A percentile compares a stretch with the other conserved stretches of the same genome.
Evolutionary conservation across 1,140 invertebrate genomes (phyloP).

Genomic region (Hyles euphorbiae): DNA sequence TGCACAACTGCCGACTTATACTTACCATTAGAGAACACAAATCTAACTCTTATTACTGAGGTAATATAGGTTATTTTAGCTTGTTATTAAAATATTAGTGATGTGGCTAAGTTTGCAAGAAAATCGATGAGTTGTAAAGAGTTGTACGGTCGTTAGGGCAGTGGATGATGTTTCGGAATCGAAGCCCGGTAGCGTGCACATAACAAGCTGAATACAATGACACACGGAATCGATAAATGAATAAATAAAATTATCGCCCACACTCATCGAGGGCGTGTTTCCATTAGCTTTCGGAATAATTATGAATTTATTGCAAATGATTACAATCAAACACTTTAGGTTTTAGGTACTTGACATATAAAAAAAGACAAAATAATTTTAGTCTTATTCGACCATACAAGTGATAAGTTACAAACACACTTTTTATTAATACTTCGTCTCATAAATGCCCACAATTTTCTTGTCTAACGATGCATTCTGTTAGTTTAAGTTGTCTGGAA

Average conservation of each 20-base stretch:
- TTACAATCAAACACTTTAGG: no score
- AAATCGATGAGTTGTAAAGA: slow-evolving; percentile 48
- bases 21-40: no score
- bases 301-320: no score
- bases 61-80: neutral
- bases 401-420: no score
- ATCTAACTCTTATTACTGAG: neutral
- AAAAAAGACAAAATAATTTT: no score
- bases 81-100: neutral
- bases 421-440: no score
- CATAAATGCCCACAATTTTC: no score
- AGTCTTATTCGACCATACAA: no score
- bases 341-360: no score
- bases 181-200: slow-evolving; percentile 56
- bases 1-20: slow-evolving; percentile 18
- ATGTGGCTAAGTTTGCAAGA: slow-evolving; percentile 19
- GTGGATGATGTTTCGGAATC: slow-evolving; percentile 26
- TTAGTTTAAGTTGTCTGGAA: no score
- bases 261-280: slow-evolving; percentile 36
- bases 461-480: no score
- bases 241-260: slow-evolving; percentile 56
- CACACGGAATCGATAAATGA: slow-evolving; percentile 55
- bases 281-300: slow-evolving; percentile 18
- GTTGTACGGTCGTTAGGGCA: slow-evolving; percentile 43
- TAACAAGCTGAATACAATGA: slow-evolving; percentile 53